Evolutionary conservation across 2,113 vertebrate species (phyloP).

Genomic region (Cricetomys ansorgei): DNA sequence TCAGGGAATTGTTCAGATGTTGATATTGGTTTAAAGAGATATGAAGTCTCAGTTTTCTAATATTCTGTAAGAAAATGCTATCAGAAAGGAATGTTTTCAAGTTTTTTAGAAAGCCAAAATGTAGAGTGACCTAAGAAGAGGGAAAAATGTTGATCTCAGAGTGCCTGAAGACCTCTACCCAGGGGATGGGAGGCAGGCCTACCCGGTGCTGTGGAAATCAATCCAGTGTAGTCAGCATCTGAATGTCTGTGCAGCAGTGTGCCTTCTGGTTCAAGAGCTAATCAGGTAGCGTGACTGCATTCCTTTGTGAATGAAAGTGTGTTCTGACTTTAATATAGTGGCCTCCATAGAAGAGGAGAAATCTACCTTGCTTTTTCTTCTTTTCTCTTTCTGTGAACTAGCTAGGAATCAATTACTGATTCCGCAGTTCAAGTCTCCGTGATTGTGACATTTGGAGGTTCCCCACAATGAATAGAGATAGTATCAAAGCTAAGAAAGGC

Average conservation of each 20-base stretch:
- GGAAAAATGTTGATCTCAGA: neutral
- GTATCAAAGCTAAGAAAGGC: neutral
- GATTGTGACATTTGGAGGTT: neutral
- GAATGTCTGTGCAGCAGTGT: neutral
- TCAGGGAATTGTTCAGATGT: neutral
- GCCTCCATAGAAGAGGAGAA: neutral
- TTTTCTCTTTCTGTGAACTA: neutral
- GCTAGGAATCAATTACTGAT: neutral
- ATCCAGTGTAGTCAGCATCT: neutral
- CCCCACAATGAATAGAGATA: neutral
- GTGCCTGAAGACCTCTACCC: neutral
- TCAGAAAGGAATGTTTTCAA: neutral
- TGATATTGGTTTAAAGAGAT: neutral
- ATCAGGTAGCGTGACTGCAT: neutral
- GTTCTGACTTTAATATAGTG: neutral
- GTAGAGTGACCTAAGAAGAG: neutral
- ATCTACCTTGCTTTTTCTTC: neutral
- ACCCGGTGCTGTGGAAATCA: neutral
- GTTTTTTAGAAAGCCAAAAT: neutral
- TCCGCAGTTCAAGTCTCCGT: neutral
- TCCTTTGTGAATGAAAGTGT: neutral
- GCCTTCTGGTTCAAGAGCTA: neutral
- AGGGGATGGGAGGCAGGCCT: neutral
- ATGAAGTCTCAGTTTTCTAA: constrained; percentile 15
- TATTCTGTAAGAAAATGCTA: neutral